These are phyloP conservation scores for Mungos mungo DNA, from an alignment of 2,113 vertebrate genomes.

Conservation along the genomic window DNA sequence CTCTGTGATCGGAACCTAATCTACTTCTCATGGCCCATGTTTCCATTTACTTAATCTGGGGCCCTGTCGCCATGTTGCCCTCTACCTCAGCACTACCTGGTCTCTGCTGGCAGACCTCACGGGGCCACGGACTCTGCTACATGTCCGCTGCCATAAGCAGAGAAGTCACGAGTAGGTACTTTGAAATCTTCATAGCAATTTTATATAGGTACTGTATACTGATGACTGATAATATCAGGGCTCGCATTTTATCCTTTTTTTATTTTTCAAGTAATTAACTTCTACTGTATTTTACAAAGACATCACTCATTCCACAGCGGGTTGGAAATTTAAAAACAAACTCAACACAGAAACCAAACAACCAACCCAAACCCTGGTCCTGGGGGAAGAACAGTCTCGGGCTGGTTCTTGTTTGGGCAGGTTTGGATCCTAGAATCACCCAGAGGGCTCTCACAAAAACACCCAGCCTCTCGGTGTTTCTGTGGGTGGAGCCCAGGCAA, in stretches of 20 bases:
- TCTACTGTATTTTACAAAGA: not conserved
- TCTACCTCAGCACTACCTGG: accelerated
- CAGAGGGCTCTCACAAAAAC: not conserved
- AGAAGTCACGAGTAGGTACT: not conserved
- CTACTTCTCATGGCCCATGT: not conserved
- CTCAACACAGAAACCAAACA: not conserved
- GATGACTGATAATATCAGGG: not conserved
- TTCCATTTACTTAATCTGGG: not conserved
- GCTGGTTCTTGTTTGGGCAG: not conserved
- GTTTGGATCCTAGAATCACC: not conserved
- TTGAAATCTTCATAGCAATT: not conserved
- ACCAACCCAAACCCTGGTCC: not conserved
- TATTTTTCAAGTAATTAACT: not conserved
- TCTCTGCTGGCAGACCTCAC: not conserved
- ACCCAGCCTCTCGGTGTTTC: not conserved
- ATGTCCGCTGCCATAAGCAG: accelerated
- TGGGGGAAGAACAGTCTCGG: not conserved
- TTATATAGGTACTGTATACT: not conserved
- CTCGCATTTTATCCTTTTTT: not conserved
- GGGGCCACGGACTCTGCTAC: not conserved
- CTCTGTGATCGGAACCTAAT: not conserved
- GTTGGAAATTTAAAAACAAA: not conserved
- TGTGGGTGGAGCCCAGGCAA: no score
- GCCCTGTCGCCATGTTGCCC: no score
- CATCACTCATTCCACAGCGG: not conserved